Evolutionary conservation across 2,113 vertebrate genomes (phyloP).

Genomic region (Sphyrna mokarran): DNA sequence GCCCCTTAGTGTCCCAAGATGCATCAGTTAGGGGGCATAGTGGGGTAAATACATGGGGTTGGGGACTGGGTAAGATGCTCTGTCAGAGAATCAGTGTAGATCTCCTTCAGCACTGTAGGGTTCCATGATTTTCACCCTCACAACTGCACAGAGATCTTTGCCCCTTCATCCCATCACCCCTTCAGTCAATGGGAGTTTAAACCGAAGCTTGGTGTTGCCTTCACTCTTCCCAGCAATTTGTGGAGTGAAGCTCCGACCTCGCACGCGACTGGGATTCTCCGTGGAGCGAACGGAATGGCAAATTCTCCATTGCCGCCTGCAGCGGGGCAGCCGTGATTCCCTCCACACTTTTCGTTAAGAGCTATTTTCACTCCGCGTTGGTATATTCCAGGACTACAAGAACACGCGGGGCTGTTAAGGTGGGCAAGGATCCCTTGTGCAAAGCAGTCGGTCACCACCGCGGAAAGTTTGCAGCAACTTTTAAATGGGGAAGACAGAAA

Average conservation of each 20-base stretch:
- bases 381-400: not conserved
- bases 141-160: not conserved
- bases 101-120: too few relatives aligned
- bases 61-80: too few relatives aligned
- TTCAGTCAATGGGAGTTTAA: not conserved
- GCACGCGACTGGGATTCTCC: too few relatives aligned
- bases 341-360: not conserved
- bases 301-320: too few relatives aligned
- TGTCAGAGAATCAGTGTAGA: too few relatives aligned
- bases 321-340: not conserved
- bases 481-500: not conserved
- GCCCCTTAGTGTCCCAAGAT: too few relatives aligned
- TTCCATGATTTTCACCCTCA: not conserved
- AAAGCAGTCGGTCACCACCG: not conserved
- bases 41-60: too few relatives aligned
- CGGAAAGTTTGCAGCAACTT: not conserved
- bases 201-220: not conserved
- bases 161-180: not conserved
- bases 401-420: not conserved
- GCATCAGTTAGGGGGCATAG: too few relatives aligned
- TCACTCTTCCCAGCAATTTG: not conserved
- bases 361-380: not conserved
- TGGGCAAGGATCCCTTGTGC: not conserved
- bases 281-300: too few relatives aligned
- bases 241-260: too few relatives aligned